Evolutionary conservation across 2,113 vertebrate species (phyloP), one percentile per base, ranked within the genome.

Genomic region (Petrocephalus microphthalmus): DNA sequence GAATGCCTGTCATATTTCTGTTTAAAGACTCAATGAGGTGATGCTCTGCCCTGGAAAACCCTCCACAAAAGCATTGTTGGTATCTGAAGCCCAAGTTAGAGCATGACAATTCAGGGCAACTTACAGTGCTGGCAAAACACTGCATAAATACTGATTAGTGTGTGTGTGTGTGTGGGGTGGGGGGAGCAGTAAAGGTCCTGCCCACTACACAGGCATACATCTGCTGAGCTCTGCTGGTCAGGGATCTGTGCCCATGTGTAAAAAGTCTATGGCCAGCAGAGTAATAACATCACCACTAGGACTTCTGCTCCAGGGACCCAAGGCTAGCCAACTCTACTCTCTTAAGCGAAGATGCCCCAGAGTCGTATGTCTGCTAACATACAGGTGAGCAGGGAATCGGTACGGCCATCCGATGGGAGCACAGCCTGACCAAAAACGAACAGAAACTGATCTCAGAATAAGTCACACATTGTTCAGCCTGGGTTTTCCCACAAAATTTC

Each of bases 401-500:
- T n/a, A n/a, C n/a, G 52, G 25, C 52, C n/a, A 15, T 5, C 84
- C 11, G 15, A 53, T 33, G 33, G 15, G 84, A 42, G 19, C 37
- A 22, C 7, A 20, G 17, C 6, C 45, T 47, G 37, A 5, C 81
- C 81, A 83, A 20, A 5, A n/a, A 83, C 37, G 19, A 49, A 49
- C 45, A 49, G 19, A 22, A 83, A 83, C 37, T 10, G 45, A 49
- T 83, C 81, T 17, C 81, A 29, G n/a, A 83, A 83, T 83, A 83
- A 83, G 37, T 45, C 19, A 42, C 7, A 49, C 51, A 29, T 85
- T 53, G 13, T 17, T 53, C 84, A 53, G 84, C 2, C 84, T 85
- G 84, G 84, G 17, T 57, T 86, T 57, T 60, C 54, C 84, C 85
- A 60, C 29, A 57, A 57, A 60, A 86, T 86, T 85, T 53, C 45